Conservation (phyloP, 2,888 invertebrate genomes). For the Drosophila monieri region DNA sequence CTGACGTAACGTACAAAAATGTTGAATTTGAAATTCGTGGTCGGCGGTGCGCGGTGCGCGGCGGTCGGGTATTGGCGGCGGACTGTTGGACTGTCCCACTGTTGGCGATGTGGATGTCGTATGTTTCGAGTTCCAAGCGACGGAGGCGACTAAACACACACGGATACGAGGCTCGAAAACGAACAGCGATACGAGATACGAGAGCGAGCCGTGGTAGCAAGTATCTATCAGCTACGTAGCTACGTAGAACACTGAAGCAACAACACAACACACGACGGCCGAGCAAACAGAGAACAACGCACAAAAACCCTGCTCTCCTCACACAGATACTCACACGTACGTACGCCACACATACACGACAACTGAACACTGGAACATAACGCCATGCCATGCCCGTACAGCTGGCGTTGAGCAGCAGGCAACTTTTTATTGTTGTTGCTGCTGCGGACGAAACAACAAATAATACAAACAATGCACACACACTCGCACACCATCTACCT, state of each 20-base stretch:
- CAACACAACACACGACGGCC: conserved; percentile 36
- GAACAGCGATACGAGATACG: conserved; percentile 37
- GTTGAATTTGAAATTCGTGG: conserved; percentile 56
- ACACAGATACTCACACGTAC: conserved; percentile 24
- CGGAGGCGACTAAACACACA: conserved; percentile 80
- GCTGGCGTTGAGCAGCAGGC: conserved; percentile 67
- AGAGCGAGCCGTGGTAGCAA: conserved; percentile 36
- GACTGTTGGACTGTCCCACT: conserved; percentile 53
- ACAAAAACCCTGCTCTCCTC: conserved; percentile 52
- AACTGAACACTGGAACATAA: conserved; percentile 5
- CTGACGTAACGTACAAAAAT: conserved; percentile 73
- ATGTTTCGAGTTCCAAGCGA: conserved; percentile 81
- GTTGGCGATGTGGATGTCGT: conserved; percentile 62
- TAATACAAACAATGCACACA: conserved; percentile 75
- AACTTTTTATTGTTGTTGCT: conserved; percentile 69
- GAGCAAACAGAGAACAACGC: conserved; percentile 76
- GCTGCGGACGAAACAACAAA: conserved; percentile 70
- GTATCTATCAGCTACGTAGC: conserved; percentile 75
- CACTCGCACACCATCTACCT: conserved; percentile 20
- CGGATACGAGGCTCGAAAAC: conserved; percentile 53
- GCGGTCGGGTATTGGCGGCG: conserved; percentile 28
- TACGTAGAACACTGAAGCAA: conserved; percentile 76
- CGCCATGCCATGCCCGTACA: conserved; percentile 34
- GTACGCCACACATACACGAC: conserved; percentile 16
- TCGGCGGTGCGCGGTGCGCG: conserved; percentile 16